Evolutionary conservation across 2,113 vertebrate species (phyloP).

Genomic region (Pleuronectes platessa): DNA sequence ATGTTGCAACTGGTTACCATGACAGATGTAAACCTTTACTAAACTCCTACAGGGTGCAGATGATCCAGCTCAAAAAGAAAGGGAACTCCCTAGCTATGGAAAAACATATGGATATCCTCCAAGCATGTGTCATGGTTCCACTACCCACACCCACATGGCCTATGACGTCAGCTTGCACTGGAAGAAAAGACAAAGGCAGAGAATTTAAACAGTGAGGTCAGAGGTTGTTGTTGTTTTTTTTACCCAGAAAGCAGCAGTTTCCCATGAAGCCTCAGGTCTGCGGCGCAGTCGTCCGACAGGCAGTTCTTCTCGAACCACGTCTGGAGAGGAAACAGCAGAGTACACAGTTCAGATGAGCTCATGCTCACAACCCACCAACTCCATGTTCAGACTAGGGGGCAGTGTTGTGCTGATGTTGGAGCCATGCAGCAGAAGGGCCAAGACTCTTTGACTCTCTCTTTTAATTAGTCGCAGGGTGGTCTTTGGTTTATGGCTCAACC

Average conservation of each 20-base stretch:
- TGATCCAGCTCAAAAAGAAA: constrained; percentile 55
- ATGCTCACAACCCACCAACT: constrained; percentile 34
- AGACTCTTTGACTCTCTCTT: constrained; percentile 25
- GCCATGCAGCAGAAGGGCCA: not conserved
- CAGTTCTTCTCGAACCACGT: constrained; percentile 99
- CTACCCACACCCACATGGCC: constrained; percentile 73
- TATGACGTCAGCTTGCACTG: constrained; percentile 65
- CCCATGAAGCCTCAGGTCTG: constrained; percentile 92
- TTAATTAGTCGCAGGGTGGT: constrained; percentile 32
- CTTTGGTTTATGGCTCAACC: constrained; percentile 37
- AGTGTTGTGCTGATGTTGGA: constrained; percentile 62
- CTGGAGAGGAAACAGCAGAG: constrained; percentile 79
- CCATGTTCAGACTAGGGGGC: constrained; percentile 69
- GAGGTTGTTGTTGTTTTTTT: constrained; percentile 48
- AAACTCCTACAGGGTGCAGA: constrained; percentile 13
- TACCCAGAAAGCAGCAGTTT: constrained; percentile 93
- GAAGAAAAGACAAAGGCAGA: constrained; percentile 32
- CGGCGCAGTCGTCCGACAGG: constrained; percentile 94
- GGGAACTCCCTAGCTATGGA: constrained; percentile 69
- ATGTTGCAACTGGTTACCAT: not conserved
- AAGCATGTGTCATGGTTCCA: constrained; percentile 76
- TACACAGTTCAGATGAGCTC: constrained; percentile 67
- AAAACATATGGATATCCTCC: constrained; percentile 77
- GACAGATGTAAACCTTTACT: constrained; percentile 26
- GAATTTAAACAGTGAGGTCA: constrained; percentile 26